Conservation (phyloP, 2,888 invertebrate genomes). For the Odontomyia ornata region DNA sequence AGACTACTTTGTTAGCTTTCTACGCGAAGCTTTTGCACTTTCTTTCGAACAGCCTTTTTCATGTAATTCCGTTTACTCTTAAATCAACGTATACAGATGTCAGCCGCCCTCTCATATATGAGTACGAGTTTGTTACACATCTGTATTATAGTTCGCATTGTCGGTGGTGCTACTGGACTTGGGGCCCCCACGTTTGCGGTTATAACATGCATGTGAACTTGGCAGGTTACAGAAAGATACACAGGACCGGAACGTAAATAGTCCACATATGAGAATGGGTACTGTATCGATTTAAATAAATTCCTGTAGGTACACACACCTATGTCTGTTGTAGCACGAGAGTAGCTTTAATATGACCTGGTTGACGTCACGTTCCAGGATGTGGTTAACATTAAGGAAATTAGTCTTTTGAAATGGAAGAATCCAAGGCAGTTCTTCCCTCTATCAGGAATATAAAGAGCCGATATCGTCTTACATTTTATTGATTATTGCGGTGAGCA, state of each 20-base stretch:
- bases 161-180: neutral
- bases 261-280: neutral
- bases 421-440: neutral
- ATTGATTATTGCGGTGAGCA: neutral
- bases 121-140: neutral
- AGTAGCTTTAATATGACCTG: constrained; percentile 27
- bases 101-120: no score
- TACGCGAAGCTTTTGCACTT: constrained; percentile 24
- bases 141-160: neutral
- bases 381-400: constrained; percentile 38
- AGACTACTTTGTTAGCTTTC: neutral
- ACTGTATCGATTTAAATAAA: neutral
- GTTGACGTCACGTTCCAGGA: constrained; percentile 41
- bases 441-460: neutral
- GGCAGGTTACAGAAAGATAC: no score
- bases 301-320: no score
- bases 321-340: neutral
- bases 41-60: constrained; percentile 9
- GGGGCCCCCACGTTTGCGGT: constrained; percentile 1
- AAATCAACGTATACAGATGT: constrained; percentile 19
- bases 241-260: neutral
- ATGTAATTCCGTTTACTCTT: constrained; percentile 22
- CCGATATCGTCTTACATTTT: neutral
- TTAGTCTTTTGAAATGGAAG: neutral
- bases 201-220: neutral